Percentiles rank a stretch among this genome's conserved stretches.
Conservation (phyloP, 2,888 invertebrate genomes). For the Sthenelais limicola region DNA sequence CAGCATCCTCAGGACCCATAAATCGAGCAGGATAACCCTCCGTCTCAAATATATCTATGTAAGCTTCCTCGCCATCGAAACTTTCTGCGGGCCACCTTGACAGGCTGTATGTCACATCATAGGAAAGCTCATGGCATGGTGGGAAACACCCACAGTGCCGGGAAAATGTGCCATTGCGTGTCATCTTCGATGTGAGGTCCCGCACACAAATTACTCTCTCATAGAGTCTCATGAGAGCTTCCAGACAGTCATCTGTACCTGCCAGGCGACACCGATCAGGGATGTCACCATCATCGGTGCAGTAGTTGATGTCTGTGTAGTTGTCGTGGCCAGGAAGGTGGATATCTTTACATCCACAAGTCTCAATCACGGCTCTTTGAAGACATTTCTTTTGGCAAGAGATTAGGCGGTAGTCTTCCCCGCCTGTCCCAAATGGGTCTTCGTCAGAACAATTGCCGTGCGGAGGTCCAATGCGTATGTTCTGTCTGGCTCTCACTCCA, state of each 20-base stretch:
- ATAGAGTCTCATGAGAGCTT: slow-evolving; percentile 30
- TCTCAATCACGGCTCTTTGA: slow-evolving; percentile 32
- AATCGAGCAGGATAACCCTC: slow-evolving; percentile 42
- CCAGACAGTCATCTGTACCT: slow-evolving; percentile 36
- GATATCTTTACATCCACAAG: slow-evolving; percentile 46
- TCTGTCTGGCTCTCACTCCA: slow-evolving; percentile 43
- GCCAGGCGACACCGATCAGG: slow-evolving; percentile 23
- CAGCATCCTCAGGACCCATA: slow-evolving; percentile 21
- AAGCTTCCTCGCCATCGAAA: slow-evolving; percentile 48
- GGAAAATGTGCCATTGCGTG: slow-evolving; percentile 32
- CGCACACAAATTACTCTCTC: slow-evolving; percentile 39
- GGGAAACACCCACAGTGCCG: slow-evolving; percentile 44
- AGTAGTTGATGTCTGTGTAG: slow-evolving; percentile 32
- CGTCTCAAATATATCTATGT: slow-evolving; percentile 45
- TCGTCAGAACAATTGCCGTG: slow-evolving; percentile 46
- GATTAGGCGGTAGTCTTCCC: slow-evolving; percentile 41
- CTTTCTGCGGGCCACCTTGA: slow-evolving; percentile 47
- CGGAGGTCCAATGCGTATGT: slow-evolving; percentile 42
- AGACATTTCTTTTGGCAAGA: slow-evolving; percentile 48
- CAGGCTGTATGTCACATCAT: slow-evolving; percentile 48
- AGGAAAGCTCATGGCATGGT: slow-evolving; percentile 44
- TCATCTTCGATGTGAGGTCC: slow-evolving; percentile 18
- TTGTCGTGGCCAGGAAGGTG: slow-evolving; percentile 38
- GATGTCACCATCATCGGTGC: slow-evolving; percentile 44
- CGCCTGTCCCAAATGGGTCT: slow-evolving; percentile 34